Evolutionary conservation across 2,888 invertebrate genomes (phyloP).

Genomic region (Bellardia bayeri): DNA sequence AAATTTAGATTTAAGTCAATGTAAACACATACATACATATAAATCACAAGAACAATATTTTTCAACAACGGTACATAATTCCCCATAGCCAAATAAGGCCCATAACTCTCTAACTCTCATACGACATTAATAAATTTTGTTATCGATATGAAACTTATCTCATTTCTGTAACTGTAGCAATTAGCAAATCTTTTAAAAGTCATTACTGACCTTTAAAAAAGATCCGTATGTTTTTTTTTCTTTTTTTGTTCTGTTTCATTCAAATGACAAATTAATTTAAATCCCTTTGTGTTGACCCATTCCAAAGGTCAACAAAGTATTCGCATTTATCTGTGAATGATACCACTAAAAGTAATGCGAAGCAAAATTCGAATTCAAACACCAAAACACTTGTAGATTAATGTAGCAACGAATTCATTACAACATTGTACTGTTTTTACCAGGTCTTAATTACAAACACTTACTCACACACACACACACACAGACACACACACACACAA

Average conservation of each 20-base stretch:
- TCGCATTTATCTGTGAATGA: background rate
- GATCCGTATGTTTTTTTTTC: background rate
- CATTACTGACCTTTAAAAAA: background rate
- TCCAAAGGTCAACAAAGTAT: background rate
- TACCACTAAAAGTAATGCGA: background rate
- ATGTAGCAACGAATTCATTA: slow-evolving; percentile 35
- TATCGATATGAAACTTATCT: too few species aligned
- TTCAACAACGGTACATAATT: too few species aligned
- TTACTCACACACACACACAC: background rate
- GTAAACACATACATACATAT: too few species aligned
- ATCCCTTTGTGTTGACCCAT: slow-evolving; percentile 6
- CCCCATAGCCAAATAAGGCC: too few species aligned
- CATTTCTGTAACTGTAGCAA: too few species aligned
- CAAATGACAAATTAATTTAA: slow-evolving; percentile 38
- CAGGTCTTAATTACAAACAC: slow-evolving; percentile 52
- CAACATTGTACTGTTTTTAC: slow-evolving; percentile 22
- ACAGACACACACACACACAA: background rate
- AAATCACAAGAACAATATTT: too few species aligned
- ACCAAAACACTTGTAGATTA: slow-evolving; percentile 46
- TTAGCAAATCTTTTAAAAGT: too few species aligned
- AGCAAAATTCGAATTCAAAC: slow-evolving; percentile 29
- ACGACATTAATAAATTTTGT: too few species aligned
- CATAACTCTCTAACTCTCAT: too few species aligned
- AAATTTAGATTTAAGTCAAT: too few species aligned
- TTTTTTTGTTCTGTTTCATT: background rate